These are phyloP conservation scores for Drosophila trapezifrons DNA, from an alignment of 1,140 invertebrate species.

Conservation along the genomic window DNA sequence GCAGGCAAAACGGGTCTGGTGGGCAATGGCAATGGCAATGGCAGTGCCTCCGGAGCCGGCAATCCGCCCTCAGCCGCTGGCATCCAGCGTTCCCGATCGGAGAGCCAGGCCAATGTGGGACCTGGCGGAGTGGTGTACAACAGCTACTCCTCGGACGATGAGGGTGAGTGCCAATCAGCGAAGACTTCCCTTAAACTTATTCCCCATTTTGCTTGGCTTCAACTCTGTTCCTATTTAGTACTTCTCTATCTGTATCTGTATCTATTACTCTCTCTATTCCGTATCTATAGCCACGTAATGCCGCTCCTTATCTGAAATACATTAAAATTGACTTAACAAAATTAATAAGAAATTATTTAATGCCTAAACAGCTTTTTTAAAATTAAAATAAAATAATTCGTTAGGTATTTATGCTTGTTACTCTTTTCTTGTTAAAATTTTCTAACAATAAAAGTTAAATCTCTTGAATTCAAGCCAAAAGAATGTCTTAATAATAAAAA, in stretches of 20 bases:
- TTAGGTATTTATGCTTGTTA: neutral
- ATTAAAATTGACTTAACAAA: neutral
- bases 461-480: neutral
- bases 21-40: slow-evolving; percentile 60
- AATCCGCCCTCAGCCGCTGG: slow-evolving; percentile 19
- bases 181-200: slow-evolving; percentile 14
- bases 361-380: neutral
- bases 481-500: neutral
- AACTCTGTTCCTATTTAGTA: slow-evolving; percentile 48
- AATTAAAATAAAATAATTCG: neutral
- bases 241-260: slow-evolving; percentile 38
- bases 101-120: slow-evolving; percentile 85
- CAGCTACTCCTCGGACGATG: slow-evolving; percentile 94
- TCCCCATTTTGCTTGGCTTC: slow-evolving; percentile 71
- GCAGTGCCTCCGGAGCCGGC: slow-evolving; percentile 56
- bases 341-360: too few species aligned
- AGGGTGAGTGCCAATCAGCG: slow-evolving; percentile 87
- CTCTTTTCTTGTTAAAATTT: neutral
- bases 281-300: slow-evolving; percentile 20
- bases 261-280: slow-evolving; percentile 8
- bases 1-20: slow-evolving; percentile 56
- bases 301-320: neutral
- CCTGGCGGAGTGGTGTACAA: slow-evolving; percentile 88
- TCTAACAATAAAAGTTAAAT: neutral
- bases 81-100: slow-evolving; percentile 83